A percentile compares a stretch with the other conserved stretches of the same genome.
Evolutionary conservation across 2,113 vertebrate species (phyloP).

Genomic region (human (Homo sapiens)): DNA sequence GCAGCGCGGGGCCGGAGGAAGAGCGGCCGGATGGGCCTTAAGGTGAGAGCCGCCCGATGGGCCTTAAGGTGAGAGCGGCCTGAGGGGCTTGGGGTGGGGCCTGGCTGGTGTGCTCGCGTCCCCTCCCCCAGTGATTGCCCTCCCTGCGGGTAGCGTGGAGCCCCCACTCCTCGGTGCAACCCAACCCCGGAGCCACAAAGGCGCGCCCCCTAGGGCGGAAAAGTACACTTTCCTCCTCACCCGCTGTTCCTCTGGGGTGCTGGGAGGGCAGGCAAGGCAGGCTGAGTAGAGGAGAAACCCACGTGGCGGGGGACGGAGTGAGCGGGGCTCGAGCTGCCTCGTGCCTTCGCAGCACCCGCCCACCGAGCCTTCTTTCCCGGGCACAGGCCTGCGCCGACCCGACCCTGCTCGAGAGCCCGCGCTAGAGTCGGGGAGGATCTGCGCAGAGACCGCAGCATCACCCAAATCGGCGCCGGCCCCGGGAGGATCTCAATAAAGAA

Average conservation of each 20-base stretch:
- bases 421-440: not conserved
- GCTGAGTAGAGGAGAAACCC: not conserved
- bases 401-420: not conserved
- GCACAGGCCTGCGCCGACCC: conserved; percentile 80
- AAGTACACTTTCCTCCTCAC: not conserved
- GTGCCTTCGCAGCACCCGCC: not conserved
- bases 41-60: not conserved
- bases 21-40: conserved; percentile 75
- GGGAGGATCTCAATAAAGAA: conserved; percentile 66
- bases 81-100: not conserved
- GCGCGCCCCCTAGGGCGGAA: not conserved
- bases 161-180: not conserved
- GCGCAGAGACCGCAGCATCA: not conserved
- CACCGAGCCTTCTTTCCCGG: not conserved
- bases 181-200: not conserved
- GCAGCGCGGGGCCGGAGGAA: not conserved
- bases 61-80: conserved; percentile 61
- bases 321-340: not conserved
- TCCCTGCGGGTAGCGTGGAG: accelerated
- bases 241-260: not conserved
- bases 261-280: not conserved
- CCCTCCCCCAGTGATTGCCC: not conserved
- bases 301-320: not conserved
- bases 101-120: not conserved
- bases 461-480: not conserved